phyloP scores from a whole-genome alignment of 2,797 vertebrate genomes.

The Artibeus jamaicensis region DNA sequence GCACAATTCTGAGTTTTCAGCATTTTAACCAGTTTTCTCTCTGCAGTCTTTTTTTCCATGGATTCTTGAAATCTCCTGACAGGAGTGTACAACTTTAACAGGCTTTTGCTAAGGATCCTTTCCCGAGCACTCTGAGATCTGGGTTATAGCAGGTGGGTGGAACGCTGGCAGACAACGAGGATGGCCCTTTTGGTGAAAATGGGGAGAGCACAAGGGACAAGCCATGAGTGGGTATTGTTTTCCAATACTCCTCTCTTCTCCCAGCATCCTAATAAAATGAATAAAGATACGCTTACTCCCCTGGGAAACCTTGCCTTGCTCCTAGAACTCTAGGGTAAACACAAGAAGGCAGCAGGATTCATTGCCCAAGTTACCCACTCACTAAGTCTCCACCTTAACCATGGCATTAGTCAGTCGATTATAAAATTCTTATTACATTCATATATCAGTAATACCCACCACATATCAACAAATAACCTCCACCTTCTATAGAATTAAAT shows the following conservation, averaged over 20 bases:
- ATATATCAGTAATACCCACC: background rate
- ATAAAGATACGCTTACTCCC: background rate
- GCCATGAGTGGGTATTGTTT: background rate
- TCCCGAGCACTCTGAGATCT: background rate
- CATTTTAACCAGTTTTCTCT: slow-evolving; percentile 34
- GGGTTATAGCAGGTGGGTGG: background rate
- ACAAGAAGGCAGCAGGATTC: background rate
- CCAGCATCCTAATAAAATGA: background rate
- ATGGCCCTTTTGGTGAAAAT: background rate
- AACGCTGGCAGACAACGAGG: background rate
- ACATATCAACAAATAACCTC: background rate
- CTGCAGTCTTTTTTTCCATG: background rate
- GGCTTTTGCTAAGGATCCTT: background rate
- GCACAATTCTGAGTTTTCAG: background rate
- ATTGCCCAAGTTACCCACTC: background rate
- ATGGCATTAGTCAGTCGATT: background rate
- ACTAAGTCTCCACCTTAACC: background rate
- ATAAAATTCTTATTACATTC: slow-evolving; percentile 1
- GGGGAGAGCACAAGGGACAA: background rate
- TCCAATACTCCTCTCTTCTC: background rate
- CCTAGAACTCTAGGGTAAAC: background rate
- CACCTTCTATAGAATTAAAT: background rate
- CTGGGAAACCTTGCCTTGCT: background rate
- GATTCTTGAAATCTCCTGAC: slow-evolving; percentile 22
- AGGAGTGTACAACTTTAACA: background rate